Conservation (phyloP, 2,797 vertebrate genomes). For the Lithobates sylvaticus region DNA sequence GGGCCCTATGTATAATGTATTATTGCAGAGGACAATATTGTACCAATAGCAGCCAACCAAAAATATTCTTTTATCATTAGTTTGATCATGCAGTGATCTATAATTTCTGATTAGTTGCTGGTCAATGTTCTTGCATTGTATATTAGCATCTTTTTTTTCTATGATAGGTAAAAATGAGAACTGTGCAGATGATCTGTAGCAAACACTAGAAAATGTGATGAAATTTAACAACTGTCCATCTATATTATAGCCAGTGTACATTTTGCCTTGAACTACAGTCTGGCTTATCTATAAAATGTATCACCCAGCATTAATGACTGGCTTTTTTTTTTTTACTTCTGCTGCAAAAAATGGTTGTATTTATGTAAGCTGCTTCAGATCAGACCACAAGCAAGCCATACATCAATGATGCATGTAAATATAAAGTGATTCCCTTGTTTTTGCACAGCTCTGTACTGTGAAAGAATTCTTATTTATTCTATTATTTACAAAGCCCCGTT, state of each 20-base stretch:
- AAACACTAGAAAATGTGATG: too few relatives aligned
- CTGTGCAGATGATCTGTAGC: too few relatives aligned
- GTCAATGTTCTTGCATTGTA: too few relatives aligned
- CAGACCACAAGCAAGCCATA: not conserved
- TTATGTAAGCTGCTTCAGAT: not conserved
- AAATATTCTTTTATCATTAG: too few relatives aligned
- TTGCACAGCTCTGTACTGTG: constrained; percentile 41
- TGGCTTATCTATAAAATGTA: not conserved
- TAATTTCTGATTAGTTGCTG: too few relatives aligned
- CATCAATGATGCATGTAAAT: constrained; percentile 6
- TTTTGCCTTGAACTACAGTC: not conserved
- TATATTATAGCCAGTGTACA: not conserved
- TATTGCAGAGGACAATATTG: too few relatives aligned
- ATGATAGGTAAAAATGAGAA: too few relatives aligned
- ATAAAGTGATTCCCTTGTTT: constrained; percentile 8
- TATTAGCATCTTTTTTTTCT: too few relatives aligned
- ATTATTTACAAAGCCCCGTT: constrained; percentile 31
- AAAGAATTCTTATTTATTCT: constrained; percentile 26
- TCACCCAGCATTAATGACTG: not conserved
- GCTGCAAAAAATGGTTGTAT: not conserved
- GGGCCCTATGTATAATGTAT: too few relatives aligned
- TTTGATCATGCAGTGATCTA: too few relatives aligned
- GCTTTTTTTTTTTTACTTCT: not conserved
- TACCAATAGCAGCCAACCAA: too few relatives aligned
- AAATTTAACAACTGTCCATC: not conserved